Conservation (phyloP, 2,797 vertebrate genomes). For the Hippopotamyrus pictus region DNA sequence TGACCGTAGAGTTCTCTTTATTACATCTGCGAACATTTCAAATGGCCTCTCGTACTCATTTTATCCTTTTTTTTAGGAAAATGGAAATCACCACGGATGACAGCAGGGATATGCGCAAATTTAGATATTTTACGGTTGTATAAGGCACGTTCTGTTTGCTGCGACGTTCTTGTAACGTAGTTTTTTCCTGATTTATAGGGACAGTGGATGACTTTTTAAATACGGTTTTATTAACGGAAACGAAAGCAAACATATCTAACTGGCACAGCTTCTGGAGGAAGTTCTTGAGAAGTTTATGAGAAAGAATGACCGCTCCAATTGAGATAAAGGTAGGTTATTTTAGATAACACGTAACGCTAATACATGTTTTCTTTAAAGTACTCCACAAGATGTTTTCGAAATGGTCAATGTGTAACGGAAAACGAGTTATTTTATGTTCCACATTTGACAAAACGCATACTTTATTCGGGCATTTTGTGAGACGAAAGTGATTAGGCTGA, state of each 20-base stretch:
- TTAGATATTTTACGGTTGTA: not conserved
- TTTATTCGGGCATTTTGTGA: not conserved
- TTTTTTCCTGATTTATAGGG: not conserved
- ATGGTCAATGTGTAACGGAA: not conserved
- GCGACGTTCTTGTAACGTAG: slow-evolving; percentile 2
- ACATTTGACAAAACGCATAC: not conserved
- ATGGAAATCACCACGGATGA: not conserved
- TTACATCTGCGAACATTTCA: not conserved
- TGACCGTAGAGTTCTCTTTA: not conserved
- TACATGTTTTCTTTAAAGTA: not conserved
- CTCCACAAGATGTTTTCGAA: not conserved
- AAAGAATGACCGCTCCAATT: not conserved
- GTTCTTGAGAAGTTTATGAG: not conserved
- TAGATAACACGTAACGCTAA: not conserved
- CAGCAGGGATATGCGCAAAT: not conserved
- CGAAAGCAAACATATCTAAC: not conserved
- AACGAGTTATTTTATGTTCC: not conserved
- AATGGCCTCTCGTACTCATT: not conserved
- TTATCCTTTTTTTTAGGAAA: not conserved
- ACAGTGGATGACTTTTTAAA: not conserved
- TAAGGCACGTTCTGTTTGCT: not conserved
- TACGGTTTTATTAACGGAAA: not conserved
- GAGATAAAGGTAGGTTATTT: not conserved
- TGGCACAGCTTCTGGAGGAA: not conserved
- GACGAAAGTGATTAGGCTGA: not conserved